Evolutionary conservation across 2,888 invertebrate genomes (phyloP), one percentile per base, ranked within the genome.

Genomic region (Chromoteleia sp.): DNA sequence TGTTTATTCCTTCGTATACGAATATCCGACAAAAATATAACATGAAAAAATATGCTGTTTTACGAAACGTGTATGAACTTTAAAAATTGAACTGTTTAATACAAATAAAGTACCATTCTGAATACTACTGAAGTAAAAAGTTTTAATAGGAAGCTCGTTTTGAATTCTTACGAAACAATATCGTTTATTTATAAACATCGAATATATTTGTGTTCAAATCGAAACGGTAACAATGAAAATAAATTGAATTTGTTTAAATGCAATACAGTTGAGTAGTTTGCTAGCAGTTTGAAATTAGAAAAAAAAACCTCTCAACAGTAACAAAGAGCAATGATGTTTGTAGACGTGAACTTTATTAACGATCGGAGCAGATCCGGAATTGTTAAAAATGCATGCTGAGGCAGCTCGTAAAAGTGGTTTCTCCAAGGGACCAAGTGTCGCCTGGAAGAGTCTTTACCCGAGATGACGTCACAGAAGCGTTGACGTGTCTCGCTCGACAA

Each of bases 401-500:
- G 61, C 25, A 41, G 50, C 65, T 80, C 50, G 54, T 65, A 52
- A 59, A 81, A 81, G 75, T 63, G 63, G 75, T 63, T 68, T 59
- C 52, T 52, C 33, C 43, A 33, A 54, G 41, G 30, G 25, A 58
- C 63, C 71, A 29, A 58, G 54, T 59, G 63, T 71, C 52, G 59
- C 25, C 67, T 21, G 39, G 19, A 63, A 71, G 71, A 65, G 52
- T 43, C 63, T 65, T 56, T 58, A 29, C 33, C 5, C 48, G 25
- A 7, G 65, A 58, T 73, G 67, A 76, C 59, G 76, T 76, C 63
- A 48, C 59, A n/a, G 63, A 45, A 65, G 19, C 54, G 68, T 70
- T 70, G 70, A 81, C 73, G 74, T 76, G 70, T 65, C 63, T 58
- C 71, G 74, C 74, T 48, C 67, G 70, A 70, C 87, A 84, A 85